Percentiles rank a stretch among this genome's conserved stretches.
Evolutionary conservation across 2,113 vertebrate genomes (phyloP).

Genomic region (Clarias macrocephalus): DNA sequence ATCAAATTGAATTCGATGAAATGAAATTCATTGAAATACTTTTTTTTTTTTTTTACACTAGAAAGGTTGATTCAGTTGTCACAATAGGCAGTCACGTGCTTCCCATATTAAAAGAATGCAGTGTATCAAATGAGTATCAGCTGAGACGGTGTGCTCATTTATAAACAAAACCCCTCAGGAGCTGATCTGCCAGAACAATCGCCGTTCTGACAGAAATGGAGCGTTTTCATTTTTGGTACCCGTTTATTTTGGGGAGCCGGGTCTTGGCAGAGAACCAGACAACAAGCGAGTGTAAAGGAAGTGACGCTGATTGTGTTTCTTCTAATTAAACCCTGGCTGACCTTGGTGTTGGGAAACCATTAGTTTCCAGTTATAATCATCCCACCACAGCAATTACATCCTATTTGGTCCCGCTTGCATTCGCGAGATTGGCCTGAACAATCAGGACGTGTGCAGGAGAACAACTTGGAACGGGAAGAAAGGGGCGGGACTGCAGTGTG

Average conservation of each 20-base stretch:
- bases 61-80: background rate
- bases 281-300: slow-evolving; percentile 77
- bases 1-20: background rate
- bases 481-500: background rate
- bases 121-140: background rate
- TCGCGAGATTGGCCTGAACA: slow-evolving; percentile 77
- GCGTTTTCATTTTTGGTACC: slow-evolving; percentile 74
- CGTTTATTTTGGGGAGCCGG: slow-evolving; percentile 80
- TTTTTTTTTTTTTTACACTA: background rate
- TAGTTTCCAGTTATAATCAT: slow-evolving; percentile 91
- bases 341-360: slow-evolving; percentile 94
- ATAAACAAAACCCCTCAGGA: slow-evolving; percentile 62
- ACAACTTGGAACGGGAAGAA: slow-evolving; percentile 36
- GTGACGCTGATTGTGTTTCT: slow-evolving; percentile 94
- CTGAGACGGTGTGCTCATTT: slow-evolving; percentile 47
- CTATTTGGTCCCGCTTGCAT: slow-evolving; percentile 85
- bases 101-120: background rate
- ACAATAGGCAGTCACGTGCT: background rate
- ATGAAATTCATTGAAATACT: background rate
- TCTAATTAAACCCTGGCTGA: slow-evolving; percentile 97
- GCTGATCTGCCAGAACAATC: slow-evolving; percentile 68
- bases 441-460: slow-evolving; percentile 63
- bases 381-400: slow-evolving; percentile 89
- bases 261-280: slow-evolving; percentile 83
- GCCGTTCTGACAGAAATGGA: slow-evolving; percentile 61